Conservation (phyloP, 2,888 invertebrate species). For the Nemurella pictetii region DNA sequence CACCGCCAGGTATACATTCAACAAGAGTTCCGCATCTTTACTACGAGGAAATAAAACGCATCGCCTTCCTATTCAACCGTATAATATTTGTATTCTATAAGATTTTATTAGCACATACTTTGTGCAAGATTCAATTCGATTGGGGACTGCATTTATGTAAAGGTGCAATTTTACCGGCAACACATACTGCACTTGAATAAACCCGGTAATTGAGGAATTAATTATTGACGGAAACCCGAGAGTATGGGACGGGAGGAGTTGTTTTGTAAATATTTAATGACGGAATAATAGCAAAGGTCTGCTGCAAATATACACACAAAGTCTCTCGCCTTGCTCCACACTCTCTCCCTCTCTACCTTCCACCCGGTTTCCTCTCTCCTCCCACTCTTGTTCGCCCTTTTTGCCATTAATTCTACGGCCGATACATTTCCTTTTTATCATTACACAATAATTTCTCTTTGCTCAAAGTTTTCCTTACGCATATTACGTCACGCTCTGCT, state of each 20-base stretch:
- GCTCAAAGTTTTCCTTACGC: conserved; percentile 11
- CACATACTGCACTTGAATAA: conserved; percentile 48
- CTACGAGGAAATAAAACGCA: conserved; percentile 27
- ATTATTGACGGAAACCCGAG: conserved; percentile 53
- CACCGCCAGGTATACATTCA: conserved; percentile 27
- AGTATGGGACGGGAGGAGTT: conserved; percentile 46
- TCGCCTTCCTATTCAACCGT: conserved; percentile 16
- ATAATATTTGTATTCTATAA: conserved; percentile 46
- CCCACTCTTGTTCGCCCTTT: conserved; percentile 36
- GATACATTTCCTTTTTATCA: conserved; percentile 15
- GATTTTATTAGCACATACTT: background rate
- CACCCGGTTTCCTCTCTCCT: conserved; percentile 40
- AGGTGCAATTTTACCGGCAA: background rate
- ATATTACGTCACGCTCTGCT: conserved; percentile 8
- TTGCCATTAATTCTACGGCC: conserved; percentile 3
- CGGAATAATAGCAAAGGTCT: conserved; percentile 46
- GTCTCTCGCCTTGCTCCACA: conserved; percentile 33
- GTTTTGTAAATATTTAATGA: conserved; percentile 46
- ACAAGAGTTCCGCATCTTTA: conserved; percentile 15
- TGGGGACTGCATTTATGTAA: background rate
- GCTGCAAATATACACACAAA: conserved; percentile 49
- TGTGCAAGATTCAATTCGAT: background rate
- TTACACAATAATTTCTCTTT: conserved; percentile 19
- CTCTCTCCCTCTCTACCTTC: conserved; percentile 42
- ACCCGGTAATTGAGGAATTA: conserved; percentile 56